These are phyloP conservation scores for Nymphalis io DNA, from an alignment of 1,140 invertebrate species.

Conservation along the genomic window DNA sequence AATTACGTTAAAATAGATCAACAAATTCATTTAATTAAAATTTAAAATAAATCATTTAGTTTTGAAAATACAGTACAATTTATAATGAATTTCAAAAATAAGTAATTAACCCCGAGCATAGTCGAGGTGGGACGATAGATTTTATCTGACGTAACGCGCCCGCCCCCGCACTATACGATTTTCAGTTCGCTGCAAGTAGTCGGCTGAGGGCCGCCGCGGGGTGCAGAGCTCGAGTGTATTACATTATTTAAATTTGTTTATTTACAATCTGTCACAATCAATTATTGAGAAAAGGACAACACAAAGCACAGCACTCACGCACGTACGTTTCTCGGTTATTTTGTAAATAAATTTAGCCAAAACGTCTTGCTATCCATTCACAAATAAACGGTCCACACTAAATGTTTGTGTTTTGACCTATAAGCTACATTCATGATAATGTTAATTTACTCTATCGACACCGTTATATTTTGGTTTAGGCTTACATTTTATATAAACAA, in stretches of 20 bases:
- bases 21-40: no score
- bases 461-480: neutral
- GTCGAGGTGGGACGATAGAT: conserved; percentile 28
- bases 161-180: conserved; percentile 44
- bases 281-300: conserved; percentile 56
- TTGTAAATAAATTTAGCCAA: conserved; percentile 36
- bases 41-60: no score
- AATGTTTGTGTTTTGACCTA: conserved; percentile 45
- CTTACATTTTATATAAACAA: conserved; percentile 20
- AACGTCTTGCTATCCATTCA: conserved; percentile 23
- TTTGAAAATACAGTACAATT: no score
- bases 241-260: conserved; percentile 56
- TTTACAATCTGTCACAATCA: conserved; percentile 62
- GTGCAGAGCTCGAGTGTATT: conserved; percentile 47
- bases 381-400: conserved; percentile 40
- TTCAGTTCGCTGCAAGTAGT: conserved; percentile 49
- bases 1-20: no score
- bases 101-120: conserved; percentile 22
- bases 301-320: conserved; percentile 61
- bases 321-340: conserved; percentile 53
- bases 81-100: neutral
- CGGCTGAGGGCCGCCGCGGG: conserved; percentile 60
- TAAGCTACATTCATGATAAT: conserved; percentile 42
- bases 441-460: conserved; percentile 38
- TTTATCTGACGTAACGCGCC: conserved; percentile 44